Evolutionary conservation across 2,797 vertebrate species (phyloP).

Genomic region (Brotula barbata): DNA sequence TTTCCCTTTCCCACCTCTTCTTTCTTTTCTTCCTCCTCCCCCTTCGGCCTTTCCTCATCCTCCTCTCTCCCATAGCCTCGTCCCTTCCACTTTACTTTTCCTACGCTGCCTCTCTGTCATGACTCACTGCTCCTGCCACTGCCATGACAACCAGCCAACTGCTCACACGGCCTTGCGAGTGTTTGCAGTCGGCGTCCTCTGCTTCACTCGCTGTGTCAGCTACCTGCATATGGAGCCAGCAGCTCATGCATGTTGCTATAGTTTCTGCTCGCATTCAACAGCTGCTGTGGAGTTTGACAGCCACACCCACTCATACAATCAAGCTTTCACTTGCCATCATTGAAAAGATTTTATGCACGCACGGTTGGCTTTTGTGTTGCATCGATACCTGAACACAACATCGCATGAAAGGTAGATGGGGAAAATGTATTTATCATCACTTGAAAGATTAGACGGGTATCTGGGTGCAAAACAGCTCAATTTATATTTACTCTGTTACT

Average conservation of each 20-base stretch:
- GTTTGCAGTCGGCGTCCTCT: slow-evolving; percentile 70
- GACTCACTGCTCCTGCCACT: slow-evolving; percentile 74
- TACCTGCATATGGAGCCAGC: slow-evolving; percentile 47
- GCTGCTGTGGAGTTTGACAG: slow-evolving; percentile 28
- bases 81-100: slow-evolving; percentile 74
- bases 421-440: background rate
- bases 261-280: slow-evolving; percentile 48
- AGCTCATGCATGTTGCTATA: slow-evolving; percentile 57
- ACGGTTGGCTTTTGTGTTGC: too few species aligned
- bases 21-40: slow-evolving; percentile 24
- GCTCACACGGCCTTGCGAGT: slow-evolving; percentile 68
- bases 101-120: slow-evolving; percentile 66
- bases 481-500: background rate
- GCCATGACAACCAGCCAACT: slow-evolving; percentile 70
- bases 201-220: slow-evolving; percentile 44
- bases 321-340: too few species aligned
- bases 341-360: too few species aligned
- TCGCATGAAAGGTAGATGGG: background rate
- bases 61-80: slow-evolving; percentile 21
- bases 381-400: too few species aligned
- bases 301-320: slow-evolving; percentile 9
- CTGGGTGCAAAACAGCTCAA: background rate
- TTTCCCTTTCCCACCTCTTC: slow-evolving; percentile 12
- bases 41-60: background rate
- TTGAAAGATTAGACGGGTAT: background rate